Evolutionary conservation across 2,113 vertebrate species (phyloP).

Genomic region (Sciurus niger): DNA sequence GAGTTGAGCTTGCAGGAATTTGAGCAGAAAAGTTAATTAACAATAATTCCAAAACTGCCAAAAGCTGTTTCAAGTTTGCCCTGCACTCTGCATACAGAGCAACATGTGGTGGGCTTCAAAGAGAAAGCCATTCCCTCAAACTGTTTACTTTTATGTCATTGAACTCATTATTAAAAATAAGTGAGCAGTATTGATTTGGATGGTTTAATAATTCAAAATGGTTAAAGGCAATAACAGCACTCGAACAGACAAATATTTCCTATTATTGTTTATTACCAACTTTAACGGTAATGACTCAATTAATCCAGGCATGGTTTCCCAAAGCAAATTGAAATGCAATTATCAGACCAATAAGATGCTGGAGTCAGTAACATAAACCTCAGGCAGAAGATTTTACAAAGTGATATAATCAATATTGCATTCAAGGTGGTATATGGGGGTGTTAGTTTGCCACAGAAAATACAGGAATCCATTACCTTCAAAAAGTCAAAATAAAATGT

Average conservation of each 20-base stretch:
- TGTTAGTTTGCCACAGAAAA: slow-evolving; percentile 59
- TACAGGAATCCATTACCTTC: slow-evolving; percentile 53
- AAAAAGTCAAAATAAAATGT: slow-evolving; percentile 58
- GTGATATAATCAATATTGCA: slow-evolving; percentile 73
- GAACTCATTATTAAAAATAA: slow-evolving; percentile 86
- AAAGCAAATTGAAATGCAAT: slow-evolving; percentile 62
- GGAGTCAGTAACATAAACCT: slow-evolving; percentile 39
- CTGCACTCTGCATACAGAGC: slow-evolving; percentile 55
- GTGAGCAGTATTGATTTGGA: slow-evolving; percentile 82
- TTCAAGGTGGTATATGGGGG: slow-evolving; percentile 24
- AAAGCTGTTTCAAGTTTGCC: slow-evolving; percentile 69
- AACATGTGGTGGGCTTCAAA: slow-evolving; percentile 60
- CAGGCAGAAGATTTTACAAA: slow-evolving; percentile 56
- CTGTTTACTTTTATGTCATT: slow-evolving; percentile 78
- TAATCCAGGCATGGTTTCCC: slow-evolving; percentile 61
- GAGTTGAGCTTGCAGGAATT: slow-evolving; percentile 83
- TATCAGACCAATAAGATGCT: slow-evolving; percentile 62
- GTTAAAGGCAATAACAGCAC: slow-evolving; percentile 77
- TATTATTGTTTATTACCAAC: slow-evolving; percentile 80
- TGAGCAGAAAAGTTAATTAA: slow-evolving; percentile 88
- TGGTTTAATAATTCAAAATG: slow-evolving; percentile 84
- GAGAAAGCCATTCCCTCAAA: slow-evolving; percentile 72
- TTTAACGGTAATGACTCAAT: slow-evolving; percentile 75
- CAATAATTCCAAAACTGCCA: slow-evolving; percentile 83
- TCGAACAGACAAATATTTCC: slow-evolving; percentile 78